Evolutionary conservation across 2,797 vertebrate species (phyloP), one percentile per base, ranked within the genome.

Genomic region (Neosalanx taihuensis): DNA sequence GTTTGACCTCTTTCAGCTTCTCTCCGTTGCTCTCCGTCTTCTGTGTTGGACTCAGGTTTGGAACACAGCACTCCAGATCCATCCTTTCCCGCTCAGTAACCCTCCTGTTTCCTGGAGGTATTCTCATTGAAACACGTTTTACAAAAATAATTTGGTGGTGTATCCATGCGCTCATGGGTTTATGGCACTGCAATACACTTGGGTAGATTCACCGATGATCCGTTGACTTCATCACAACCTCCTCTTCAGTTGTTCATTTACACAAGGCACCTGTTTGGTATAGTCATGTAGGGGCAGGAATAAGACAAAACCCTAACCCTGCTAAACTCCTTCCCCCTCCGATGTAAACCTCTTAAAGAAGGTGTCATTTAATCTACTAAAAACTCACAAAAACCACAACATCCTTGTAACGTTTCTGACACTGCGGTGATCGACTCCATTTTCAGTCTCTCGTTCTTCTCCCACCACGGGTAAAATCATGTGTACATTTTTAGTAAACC

Each of bases 231-330:
- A 87, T 75, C 80, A 76, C 79, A 70, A 89, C 81, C 81, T 81
- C 79, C 81, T 73, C 88, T 41, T 89, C 83, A 83, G 86, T 77
- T 83, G 84, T 89, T 88, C 86, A 83, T 88, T 88, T 83, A 89
- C 84, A 87, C 88, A 94, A 94, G 93, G 93, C 93, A 94, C 93
- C 92, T 90, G 89, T 91, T 84, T 84, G 88, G 91, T 90, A 89
- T 74, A 78, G 79, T 85, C 80, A 85, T 80, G 81, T 84, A 82
- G 74, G 83, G 85, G 88, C 87, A 86, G 85, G 86, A 84, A 85
- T 76, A 84, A 84, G 85, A 83, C 67, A 76, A 79, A 76, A 15
- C 49, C 20, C 78, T 83, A 78, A 82, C 83, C 87, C 90, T 88
- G 86, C 87, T 87, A 83, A 70, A 79, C 79, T 78, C 76, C 80